Conservation (phyloP, 2,113 vertebrate species). For the Leucosticte australis region DNA sequence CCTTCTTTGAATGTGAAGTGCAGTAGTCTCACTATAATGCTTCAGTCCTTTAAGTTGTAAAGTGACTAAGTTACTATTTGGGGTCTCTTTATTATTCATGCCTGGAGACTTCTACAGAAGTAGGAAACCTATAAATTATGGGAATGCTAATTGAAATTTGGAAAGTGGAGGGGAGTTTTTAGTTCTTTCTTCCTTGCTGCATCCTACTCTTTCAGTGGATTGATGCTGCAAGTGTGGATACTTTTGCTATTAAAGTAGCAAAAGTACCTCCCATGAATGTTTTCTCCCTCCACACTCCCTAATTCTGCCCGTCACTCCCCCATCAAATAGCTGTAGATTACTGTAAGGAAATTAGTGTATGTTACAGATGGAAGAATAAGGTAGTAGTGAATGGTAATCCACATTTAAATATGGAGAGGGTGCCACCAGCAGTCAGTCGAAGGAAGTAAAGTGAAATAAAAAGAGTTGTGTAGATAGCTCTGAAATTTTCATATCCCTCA, state of each 20-base stretch:
- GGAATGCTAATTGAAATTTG: neutral
- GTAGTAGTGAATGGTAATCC: neutral
- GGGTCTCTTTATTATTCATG: neutral
- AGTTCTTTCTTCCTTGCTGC: neutral
- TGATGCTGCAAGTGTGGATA: neutral
- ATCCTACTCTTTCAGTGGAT: neutral
- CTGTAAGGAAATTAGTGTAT: neutral
- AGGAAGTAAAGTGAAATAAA: neutral
- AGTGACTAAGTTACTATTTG: neutral
- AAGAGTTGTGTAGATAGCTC: neutral
- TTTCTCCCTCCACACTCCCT: neutral
- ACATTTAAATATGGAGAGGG: slow-evolving; percentile 13
- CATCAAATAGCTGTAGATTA: neutral
- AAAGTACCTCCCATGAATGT: neutral
- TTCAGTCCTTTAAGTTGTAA: neutral
- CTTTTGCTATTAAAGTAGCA: neutral
- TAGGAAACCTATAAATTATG: neutral
- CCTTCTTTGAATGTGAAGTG: neutral
- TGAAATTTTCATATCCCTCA: neutral
- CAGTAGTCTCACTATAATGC: neutral
- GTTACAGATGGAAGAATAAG: neutral
- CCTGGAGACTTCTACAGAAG: neutral
- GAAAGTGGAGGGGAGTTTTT: neutral
- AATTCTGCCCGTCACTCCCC: neutral
- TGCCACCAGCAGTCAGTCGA: slow-evolving; percentile 19